Percentiles rank a stretch among this genome's conserved stretches.
Evolutionary conservation across 2,888 invertebrate species (phyloP).

Genomic region (Neoaliturus tenellus): DNA sequence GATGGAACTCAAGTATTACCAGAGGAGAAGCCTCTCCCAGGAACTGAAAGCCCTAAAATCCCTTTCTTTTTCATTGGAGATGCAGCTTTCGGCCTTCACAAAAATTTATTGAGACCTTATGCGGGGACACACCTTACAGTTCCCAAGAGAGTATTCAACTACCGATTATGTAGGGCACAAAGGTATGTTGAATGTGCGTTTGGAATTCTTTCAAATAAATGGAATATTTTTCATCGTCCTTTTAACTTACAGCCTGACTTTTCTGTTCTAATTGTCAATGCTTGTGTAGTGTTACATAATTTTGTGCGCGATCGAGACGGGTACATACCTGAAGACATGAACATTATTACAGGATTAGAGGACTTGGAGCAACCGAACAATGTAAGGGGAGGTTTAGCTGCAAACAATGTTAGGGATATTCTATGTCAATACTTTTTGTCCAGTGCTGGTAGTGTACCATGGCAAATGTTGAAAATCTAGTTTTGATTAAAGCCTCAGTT

Average conservation of each 20-base stretch:
- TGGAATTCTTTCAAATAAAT: constrained; percentile 67
- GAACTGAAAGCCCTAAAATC: constrained; percentile 60
- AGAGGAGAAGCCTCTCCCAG: constrained; percentile 63
- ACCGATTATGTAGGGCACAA: constrained; percentile 63
- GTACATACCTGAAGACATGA: constrained; percentile 61
- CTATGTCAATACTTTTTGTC: constrained; percentile 22
- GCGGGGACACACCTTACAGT: constrained; percentile 60
- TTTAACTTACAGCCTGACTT: constrained; percentile 66
- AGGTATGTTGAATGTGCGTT: constrained; percentile 63
- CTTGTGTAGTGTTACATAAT: constrained; percentile 64
- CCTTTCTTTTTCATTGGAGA: constrained; percentile 67
- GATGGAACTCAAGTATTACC: constrained; percentile 64
- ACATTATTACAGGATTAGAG: constrained; percentile 57
- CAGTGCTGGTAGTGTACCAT: constrained; percentile 18
- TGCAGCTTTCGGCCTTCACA: constrained; percentile 64
- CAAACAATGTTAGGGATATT: constrained; percentile 62
- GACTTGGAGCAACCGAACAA: constrained; percentile 39
- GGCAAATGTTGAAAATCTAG: constrained; percentile 39
- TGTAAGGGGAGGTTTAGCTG: constrained; percentile 58
- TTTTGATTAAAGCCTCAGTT: no score
- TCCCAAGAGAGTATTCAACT: constrained; percentile 65
- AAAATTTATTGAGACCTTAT: constrained; percentile 63
- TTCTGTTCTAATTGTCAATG: constrained; percentile 67
- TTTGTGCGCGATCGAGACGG: constrained; percentile 62
- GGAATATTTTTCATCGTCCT: constrained; percentile 69